Base-by-base conservation (phyloP, 2,113 vertebrate genomes). In the Upupa epops region DNA sequence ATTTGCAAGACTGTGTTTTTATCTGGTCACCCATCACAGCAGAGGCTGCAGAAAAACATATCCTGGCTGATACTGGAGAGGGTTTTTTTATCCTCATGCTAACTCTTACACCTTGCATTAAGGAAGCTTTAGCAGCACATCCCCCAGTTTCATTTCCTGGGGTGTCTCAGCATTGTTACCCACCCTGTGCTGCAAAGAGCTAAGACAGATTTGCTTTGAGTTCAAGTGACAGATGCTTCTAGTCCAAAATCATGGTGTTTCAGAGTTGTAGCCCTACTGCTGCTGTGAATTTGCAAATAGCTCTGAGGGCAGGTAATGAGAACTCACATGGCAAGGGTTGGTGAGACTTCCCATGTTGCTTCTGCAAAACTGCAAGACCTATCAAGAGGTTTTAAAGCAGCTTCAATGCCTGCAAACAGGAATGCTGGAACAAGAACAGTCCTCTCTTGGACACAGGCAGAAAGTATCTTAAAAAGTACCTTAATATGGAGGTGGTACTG, bases 281-380 rank as follows among this genome's bases (percentile, higher is more conserved):
- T 54, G 79, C 65, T 81, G 69, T 24, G 69, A 40, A 81, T 88
- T n/a, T 93, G 86, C 86, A 91, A 91, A 91, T 18, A 91, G 65
- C 72, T 68, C 86, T 28, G 48, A 11, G 61, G 0, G 0, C 65
- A 37, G 9, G 25, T 61, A 88, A 74, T 11, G 61, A 86, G 76
- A 90, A 91, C 56, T 26, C 2, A 3, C 64, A 6, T 60, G 85
- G 61, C 79, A 55, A 31, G 55, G 19, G 29, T 2, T 76, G 46
- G 60, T 0, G 25, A 91, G 72, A 19, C 92, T 88, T 71, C 77
- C 73, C 68, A 21, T 0, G 1, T 5, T 83, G 48, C 28, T 88
- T 42, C 65, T 80, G 49, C 22, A 88, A 61, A 90, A 80, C 37
- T 60, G 45, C n/a, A 91, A 90, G 60, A 88, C 74, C 72, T 71